phyloP scores from a whole-genome alignment of 2,113 vertebrate species.

The Sturnira hondurensis region DNA sequence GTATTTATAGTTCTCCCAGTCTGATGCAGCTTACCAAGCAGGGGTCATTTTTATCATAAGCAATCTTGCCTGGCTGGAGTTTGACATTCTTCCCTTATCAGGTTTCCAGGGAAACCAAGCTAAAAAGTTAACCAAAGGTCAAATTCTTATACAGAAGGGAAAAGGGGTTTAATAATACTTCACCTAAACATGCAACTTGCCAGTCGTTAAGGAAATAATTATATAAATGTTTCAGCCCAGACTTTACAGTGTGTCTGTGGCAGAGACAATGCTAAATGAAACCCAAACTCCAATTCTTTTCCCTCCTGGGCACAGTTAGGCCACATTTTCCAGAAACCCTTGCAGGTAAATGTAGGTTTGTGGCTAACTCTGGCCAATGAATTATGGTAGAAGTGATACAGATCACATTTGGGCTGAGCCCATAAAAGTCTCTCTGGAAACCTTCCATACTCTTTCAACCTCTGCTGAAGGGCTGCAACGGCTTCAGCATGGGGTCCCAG shows the following conservation, averaged over 20 bases:
- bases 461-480: background rate
- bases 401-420: background rate
- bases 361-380: background rate
- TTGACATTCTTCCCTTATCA: conserved; percentile 72
- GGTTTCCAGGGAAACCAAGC: conserved; percentile 68
- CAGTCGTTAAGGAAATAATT: conserved; percentile 5
- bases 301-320: background rate
- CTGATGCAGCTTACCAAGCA: background rate
- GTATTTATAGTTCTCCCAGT: background rate
- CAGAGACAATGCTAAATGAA: background rate
- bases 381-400: background rate
- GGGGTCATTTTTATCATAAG: conserved; percentile 49
- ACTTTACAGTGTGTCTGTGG: background rate
- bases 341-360: background rate
- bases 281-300: background rate
- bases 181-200: background rate
- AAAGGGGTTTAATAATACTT: conserved; percentile 20
- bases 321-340: background rate
- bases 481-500: too few relatives aligned
- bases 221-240: background rate
- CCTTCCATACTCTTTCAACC: background rate
- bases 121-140: conserved; percentile 64
- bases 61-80: conserved; percentile 49
- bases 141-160: conserved; percentile 50
- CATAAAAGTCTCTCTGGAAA: background rate